Evolutionary conservation across 2,113 vertebrate species (phyloP).

Genomic region (Saguinus imperator): DNA sequence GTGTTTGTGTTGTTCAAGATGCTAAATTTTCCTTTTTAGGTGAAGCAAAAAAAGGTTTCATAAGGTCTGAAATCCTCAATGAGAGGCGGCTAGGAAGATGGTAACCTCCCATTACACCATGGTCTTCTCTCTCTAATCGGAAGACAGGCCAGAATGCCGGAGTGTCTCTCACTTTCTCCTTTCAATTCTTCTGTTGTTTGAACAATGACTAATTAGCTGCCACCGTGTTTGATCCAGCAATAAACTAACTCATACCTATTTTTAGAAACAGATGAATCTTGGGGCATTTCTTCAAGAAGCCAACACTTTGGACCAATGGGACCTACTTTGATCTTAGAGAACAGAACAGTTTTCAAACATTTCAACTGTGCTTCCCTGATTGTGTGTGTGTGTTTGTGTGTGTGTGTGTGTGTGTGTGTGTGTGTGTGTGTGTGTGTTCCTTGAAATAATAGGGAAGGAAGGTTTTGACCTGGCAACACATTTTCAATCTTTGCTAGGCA

Average conservation of each 20-base stretch:
- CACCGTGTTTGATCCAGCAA: not conserved
- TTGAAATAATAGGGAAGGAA: not conserved
- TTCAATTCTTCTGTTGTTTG: not conserved
- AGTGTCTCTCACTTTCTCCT: not conserved
- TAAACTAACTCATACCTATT: not conserved
- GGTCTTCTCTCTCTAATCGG: not conserved
- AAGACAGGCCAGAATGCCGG: not conserved
- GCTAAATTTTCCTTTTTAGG: not conserved
- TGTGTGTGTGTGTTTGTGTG: no score
- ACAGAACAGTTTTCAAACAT: not conserved
- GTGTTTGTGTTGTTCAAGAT: not conserved
- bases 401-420: no score
- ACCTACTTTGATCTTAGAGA: not conserved
- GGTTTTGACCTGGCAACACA: not conserved
- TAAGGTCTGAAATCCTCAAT: not conserved
- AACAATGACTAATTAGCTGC: not conserved
- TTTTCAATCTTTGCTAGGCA: not conserved
- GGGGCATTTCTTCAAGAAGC: not conserved
- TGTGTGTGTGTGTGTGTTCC: no score
- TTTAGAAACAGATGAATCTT: not conserved
- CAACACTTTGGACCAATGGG: not conserved
- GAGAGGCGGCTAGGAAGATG: not conserved
- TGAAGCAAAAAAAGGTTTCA: not conserved
- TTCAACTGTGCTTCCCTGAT: not conserved
- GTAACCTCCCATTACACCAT: accelerated